Percentiles rank a stretch among this genome's conserved stretches.
Evolutionary conservation across 2,113 vertebrate genomes (phyloP).

Genomic region (Spheniscus mendiculus): DNA sequence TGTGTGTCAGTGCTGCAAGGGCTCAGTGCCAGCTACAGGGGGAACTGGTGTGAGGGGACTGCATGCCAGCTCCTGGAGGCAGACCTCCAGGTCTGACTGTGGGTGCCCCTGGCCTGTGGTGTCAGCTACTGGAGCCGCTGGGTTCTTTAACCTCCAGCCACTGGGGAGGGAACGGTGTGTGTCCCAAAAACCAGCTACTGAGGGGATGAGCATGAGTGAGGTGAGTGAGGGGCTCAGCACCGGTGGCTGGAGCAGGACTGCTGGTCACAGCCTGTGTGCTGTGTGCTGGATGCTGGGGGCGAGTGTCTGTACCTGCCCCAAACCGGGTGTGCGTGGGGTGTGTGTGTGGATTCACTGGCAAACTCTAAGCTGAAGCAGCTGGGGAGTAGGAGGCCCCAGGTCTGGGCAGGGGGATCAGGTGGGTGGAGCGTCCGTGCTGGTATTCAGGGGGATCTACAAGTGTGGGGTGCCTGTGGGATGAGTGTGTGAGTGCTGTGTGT

Average conservation of each 20-base stretch:
- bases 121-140: background rate
- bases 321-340: fast-evolving
- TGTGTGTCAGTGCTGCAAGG: background rate
- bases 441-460: fast-evolving
- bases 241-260: fast-evolving
- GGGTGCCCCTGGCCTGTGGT: fast-evolving
- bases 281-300: fast-evolving
- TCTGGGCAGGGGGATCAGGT: fast-evolving
- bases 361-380: background rate
- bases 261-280: fast-evolving
- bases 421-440: fast-evolving
- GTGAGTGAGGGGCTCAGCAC: fast-evolving
- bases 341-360: background rate
- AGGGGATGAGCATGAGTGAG: fast-evolving
- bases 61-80: background rate
- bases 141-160: background rate
- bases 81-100: background rate
- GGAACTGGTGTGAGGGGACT: background rate
- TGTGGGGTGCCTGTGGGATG: background rate
- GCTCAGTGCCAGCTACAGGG: background rate
- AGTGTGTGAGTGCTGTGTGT: background rate
- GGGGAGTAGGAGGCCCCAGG: fast-evolving
- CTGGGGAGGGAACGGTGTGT: background rate
- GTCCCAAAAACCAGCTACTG: background rate
- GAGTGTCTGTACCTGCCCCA: background rate